Conservation (phyloP, 2,888 invertebrate genomes). For the Caenorhabditis angaria region DNA sequence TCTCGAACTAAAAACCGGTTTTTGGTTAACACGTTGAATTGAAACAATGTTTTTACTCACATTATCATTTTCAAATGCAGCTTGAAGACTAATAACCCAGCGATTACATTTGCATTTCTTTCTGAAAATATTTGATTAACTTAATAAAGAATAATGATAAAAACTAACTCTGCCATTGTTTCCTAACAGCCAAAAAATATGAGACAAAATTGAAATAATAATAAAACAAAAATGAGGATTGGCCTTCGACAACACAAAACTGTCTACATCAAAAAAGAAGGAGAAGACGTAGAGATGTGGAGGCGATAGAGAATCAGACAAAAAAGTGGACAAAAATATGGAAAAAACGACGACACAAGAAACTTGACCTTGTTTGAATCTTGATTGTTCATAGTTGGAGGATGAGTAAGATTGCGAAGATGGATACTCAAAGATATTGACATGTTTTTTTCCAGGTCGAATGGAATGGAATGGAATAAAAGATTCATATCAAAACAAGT, state of each 20-base stretch:
- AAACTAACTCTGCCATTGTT: conserved; percentile 7
- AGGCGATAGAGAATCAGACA: not conserved
- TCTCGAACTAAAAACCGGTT: conserved; percentile 58
- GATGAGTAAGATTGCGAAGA: not conserved
- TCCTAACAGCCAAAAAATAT: not conserved
- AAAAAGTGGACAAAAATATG: not conserved
- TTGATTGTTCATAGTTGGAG: conserved; percentile 1
- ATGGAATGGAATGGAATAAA: not conserved
- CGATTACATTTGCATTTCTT: conserved; percentile 59
- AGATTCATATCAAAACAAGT: not conserved
- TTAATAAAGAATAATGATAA: not conserved
- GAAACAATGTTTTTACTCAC: conserved; percentile 38
- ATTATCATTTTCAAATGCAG: conserved; percentile 62
- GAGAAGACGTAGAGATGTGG: not conserved
- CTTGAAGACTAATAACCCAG: conserved; percentile 67
- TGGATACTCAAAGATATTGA: not conserved
- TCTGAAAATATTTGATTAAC: conserved; percentile 10
- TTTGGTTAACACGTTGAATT: not conserved
- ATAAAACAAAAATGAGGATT: conserved; percentile 1
- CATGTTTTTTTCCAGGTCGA: not conserved
- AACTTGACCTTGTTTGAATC: not conserved
- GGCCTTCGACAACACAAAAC: not conserved
- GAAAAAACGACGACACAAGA: no score
- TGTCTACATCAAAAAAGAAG: conserved; percentile 1
- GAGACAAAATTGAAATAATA: conserved; percentile 1